Base-by-base conservation (phyloP, 2,888 invertebrate genomes). In the Eupithecia exiguata region DNA sequence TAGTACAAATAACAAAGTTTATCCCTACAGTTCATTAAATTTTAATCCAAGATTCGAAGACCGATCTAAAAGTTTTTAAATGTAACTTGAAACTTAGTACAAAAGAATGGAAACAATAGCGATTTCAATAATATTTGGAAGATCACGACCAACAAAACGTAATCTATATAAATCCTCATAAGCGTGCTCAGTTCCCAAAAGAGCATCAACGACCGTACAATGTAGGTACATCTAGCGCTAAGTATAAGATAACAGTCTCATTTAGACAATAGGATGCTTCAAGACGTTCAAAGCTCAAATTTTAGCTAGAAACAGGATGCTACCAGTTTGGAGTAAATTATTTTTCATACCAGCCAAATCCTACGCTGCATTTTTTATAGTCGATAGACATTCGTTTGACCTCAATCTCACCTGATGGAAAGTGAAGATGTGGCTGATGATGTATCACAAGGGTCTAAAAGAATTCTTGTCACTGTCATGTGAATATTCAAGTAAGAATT, bases 171-270 rank as follows among this genome's bases (percentile, higher is more conserved):
- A 25, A 82, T 78, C 80, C 78, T 74, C 76, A 77, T 78, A 79
- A 77, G 79, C 62, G 70, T 62, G 74, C 75, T 76, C 69, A 72
- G 74, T 78, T 79, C 78, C 78, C 75, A 75, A 78, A 78, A 82
- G 79, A 76, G 75, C 77, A 81, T 82, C 77, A 78, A 79, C 77
- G 75, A 71, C 77, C 76, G 81, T 82, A 82, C 80, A 81, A 81
- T 79, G 81, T 80, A 81, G 81, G 83, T 84, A 84, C 85, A 85
- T 83, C 79, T 81, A 82, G 82, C 80, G 84, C 86, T 83, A 79
- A 78, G 78, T 77, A 77, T 79, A 84, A 87, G 86, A 86, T 87
- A 87, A 87, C 86, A 83, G 85, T 84, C 84, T 86, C 88, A 87
- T 88, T 88, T 83, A 84, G 84, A 86, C 84, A 85, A 85, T 86